phyloP scores from a whole-genome alignment of 2,113 vertebrate genomes.

The Heliornis fulica region DNA sequence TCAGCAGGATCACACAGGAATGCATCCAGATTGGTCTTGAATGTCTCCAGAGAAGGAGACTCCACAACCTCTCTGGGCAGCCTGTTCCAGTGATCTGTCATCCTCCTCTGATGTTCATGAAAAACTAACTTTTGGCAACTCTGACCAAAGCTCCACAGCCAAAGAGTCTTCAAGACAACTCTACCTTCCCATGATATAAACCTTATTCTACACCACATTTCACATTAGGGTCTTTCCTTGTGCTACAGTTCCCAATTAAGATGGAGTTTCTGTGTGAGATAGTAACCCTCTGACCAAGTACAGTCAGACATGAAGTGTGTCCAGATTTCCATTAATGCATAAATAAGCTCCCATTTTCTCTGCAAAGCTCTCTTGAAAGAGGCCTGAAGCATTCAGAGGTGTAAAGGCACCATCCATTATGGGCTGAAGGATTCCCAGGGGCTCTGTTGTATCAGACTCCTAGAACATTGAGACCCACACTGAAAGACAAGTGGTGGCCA shows the following conservation, averaged over 20 bases:
- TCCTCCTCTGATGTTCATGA: not conserved
- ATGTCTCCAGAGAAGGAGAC: too few species aligned
- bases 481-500: not conserved
- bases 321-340: not conserved
- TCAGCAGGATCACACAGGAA: too few species aligned
- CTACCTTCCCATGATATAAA: not conserved
- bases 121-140: not conserved
- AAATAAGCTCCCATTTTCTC: not conserved
- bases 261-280: not conserved
- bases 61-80: too few species aligned
- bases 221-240: not conserved
- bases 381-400: not conserved
- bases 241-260: accelerated
- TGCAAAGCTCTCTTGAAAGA: not conserved
- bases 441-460: not conserved
- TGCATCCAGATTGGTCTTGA: too few species aligned
- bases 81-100: too few species aligned
- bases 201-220: not conserved
- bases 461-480: not conserved
- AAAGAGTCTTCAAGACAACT: not conserved
- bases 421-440: not conserved
- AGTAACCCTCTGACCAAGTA: not conserved
- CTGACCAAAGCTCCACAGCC: not conserved
- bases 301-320: not conserved
- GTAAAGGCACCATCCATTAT: not conserved